Evolutionary conservation across 92 coral and sea anemone genomes (phyloP).

Genomic region (Epizoanthus illoricatus): DNA sequence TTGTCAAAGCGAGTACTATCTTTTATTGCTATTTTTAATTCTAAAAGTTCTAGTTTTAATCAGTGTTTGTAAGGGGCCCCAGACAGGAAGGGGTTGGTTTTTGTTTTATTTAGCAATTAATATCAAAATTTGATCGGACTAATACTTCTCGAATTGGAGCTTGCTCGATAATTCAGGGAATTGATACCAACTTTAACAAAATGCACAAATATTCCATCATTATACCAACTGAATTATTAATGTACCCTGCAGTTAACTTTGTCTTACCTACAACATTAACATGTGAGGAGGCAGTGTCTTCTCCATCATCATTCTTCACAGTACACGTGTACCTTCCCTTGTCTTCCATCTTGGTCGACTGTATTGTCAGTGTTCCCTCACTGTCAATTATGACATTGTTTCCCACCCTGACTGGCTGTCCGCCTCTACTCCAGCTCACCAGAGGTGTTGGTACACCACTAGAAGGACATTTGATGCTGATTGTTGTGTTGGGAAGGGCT

Average conservation of each 20-base stretch:
- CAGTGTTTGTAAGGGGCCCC: too few relatives aligned
- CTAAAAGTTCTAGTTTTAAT: too few relatives aligned
- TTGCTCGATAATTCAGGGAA: too few relatives aligned
- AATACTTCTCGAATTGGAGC: too few relatives aligned
- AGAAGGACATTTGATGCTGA: slow-evolving; percentile 24
- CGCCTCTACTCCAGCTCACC: slow-evolving; percentile 18
- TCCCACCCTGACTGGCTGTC: slow-evolving; percentile 9
- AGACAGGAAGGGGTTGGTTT: too few relatives aligned
- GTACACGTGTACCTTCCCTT: slow-evolving; percentile 29
- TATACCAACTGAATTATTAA: too few relatives aligned
- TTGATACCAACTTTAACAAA: too few relatives aligned
- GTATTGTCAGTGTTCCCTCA: slow-evolving; percentile 23
- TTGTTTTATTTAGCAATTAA: too few relatives aligned
- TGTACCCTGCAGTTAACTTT: not conserved
- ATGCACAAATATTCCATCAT: too few relatives aligned
- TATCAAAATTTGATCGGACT: too few relatives aligned
- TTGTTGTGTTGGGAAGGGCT: slow-evolving; percentile 24
- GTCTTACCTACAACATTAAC: slow-evolving; percentile 33
- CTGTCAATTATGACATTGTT: not conserved
- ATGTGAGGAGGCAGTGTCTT: slow-evolving; percentile 24
- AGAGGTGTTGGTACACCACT: slow-evolving; percentile 19
- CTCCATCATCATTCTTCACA: slow-evolving; percentile 9
- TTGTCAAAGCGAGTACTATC: too few relatives aligned
- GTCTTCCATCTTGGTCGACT: slow-evolving; percentile 15
- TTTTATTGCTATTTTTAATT: too few relatives aligned